Base-by-base conservation (phyloP, 1,140 invertebrate genomes). In the Cydia pomonella region DNA sequence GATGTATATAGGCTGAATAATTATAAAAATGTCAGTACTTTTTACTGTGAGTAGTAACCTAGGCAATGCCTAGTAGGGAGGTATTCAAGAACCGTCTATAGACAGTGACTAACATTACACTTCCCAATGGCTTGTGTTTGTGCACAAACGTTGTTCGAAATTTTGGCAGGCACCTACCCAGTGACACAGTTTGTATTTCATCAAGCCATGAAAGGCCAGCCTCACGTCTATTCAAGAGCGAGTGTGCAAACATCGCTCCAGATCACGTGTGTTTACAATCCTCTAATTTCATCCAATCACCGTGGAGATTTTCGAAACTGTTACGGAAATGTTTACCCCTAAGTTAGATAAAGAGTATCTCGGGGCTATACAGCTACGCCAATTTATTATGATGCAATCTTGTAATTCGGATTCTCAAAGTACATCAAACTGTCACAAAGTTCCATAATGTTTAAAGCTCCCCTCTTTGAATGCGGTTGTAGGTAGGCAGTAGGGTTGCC, bases 171-270 rank as follows among this genome's bases (percentile, higher is more conserved):
- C 27, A 69, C 64, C 64, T 79, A 80, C 81, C 83, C 76, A 82
- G 77, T 86, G 87, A 85, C 87, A 89, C 79, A 92, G 90, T 92
- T 92, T 92, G 85, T 87, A 82, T 92, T 90, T 85, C 90, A 90
- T 92, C 87, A 86, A 84, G 80, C 79, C 71, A 76, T 87, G 84
- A 87, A 87, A 85, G 79, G 81, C 64, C 12, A 33, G 80, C 63
- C 66, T 74, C 76, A 75, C 75, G 74, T 62, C 83, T 80, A 85
- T 86, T 87, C 85, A 84, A 84, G 82, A 77, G 82, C 78, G 78
- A 80, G 77, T 78, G 76, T 12, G 76, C 80, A 87, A 85, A 88
- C 83, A 84, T 79, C 77, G 77, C 63, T 73, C 33, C 72, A 78
- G 80, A 79, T 79, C 77, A 79, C 80, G 77, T 81, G 41, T 82